phyloP scores from a whole-genome alignment of 2,797 vertebrate genomes.

The Ispidina lecontei region DNA sequence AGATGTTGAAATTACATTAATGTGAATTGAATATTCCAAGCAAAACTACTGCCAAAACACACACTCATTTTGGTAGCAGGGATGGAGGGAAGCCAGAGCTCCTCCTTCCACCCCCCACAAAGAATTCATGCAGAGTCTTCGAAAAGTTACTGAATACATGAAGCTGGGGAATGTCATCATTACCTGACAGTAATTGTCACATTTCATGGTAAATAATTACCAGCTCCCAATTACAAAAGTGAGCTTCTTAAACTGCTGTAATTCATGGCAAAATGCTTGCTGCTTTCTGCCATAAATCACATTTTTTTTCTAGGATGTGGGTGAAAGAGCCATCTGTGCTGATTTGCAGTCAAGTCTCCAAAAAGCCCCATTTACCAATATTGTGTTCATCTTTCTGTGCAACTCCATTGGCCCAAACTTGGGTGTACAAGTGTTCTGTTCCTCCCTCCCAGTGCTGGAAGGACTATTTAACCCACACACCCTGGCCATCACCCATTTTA shows the following conservation, averaged over 20 bases:
- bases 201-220: constrained; percentile 36
- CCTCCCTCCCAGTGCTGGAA: background rate
- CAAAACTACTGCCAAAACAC: constrained; percentile 44
- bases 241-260: constrained; percentile 9
- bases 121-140: background rate
- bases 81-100: background rate
- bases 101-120: background rate
- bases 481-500: background rate
- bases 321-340: constrained; percentile 31
- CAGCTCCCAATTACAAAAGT: background rate
- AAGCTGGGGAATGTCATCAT: background rate
- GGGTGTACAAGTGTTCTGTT: background rate
- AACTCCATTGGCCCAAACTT: background rate
- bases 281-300: constrained; percentile 9
- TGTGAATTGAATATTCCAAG: constrained; percentile 30
- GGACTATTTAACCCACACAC: background rate
- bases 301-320: constrained; percentile 20
- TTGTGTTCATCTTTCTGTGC: background rate
- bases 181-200: constrained; percentile 41
- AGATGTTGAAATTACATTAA: constrained; percentile 41
- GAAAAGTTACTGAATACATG: constrained; percentile 26
- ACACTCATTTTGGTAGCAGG: background rate
- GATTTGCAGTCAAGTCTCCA: background rate
- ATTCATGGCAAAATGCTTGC: constrained; percentile 13
- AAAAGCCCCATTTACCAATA: background rate